Evolutionary conservation across 2,888 invertebrate genomes (phyloP), one percentile per base, ranked within the genome.

Genomic region (Maniola hyperantus): DNA sequence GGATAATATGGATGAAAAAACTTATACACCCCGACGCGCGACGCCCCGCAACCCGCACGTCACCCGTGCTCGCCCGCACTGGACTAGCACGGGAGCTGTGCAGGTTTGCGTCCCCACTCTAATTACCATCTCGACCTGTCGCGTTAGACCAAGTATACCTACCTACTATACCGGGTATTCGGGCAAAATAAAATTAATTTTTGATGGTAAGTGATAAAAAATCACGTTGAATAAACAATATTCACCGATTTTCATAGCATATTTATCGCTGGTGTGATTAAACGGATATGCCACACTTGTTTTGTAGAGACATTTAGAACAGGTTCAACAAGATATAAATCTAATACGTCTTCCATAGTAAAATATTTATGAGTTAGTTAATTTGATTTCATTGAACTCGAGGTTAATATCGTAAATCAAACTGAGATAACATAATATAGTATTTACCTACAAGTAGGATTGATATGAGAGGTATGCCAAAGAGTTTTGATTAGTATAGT

Each of bases 321-420:
- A 77, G 76, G 79, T 84, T 80, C 81, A 80, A 82, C 80, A 81
- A 77, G 78, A 80, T 69, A 85, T 83, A 81, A 82, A 85, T 85
- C 78, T 81, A 75, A 76, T 73, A 77, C 73, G 74, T 76, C 78
- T 83, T 83, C 81, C 81, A 81, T 79, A 79, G 77, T 68, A 68
- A 72, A 71, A 69, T 71, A 70, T 67, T 71, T 61, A 67, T 65
- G 59, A 36, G 8, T 54, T 18, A 36, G 36, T 55, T 39, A 42
- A 42, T 42, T 20, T 57, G 13, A 42, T 57, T 57, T 20, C 20
- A 42, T 42, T 20, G 57, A 42, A 57, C 57, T 57, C 20, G 39
- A 57, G 39, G 57, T 42, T 57, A 57, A 57, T 57, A 42, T 55
- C 18, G 18, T 39, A 55, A 55, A 55, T 39, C 18, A 55, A 18